Evolutionary conservation across 2,797 vertebrate species (phyloP).

Genomic region (Melanotaenia boesemani): DNA sequence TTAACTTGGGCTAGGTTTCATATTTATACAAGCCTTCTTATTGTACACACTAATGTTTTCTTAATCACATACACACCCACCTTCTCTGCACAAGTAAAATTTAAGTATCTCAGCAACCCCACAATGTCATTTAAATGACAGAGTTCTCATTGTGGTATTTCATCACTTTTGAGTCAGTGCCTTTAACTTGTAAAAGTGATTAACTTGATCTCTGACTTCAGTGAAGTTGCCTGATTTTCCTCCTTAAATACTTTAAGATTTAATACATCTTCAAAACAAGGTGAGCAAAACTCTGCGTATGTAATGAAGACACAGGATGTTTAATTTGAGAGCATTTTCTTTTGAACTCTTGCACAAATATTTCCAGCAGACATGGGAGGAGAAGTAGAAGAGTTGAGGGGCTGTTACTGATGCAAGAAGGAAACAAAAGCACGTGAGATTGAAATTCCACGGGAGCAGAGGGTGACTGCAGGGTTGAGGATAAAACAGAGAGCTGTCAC

Average conservation of each 20-base stretch:
- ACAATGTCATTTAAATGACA: background rate
- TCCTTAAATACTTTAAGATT: background rate
- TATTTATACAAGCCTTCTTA: too few species aligned
- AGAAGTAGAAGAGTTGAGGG: conserved; percentile 35
- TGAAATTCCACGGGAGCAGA: conserved; percentile 67
- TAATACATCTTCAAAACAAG: background rate
- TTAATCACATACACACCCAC: too few species aligned
- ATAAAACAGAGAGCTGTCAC: conserved; percentile 77
- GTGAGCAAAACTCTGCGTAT: background rate
- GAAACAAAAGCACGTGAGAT: conserved; percentile 54
- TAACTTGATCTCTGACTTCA: conserved; percentile 46
- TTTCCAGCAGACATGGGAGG: conserved; percentile 38
- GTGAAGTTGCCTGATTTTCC: conserved; percentile 29
- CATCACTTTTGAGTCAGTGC: background rate
- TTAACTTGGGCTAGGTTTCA: too few species aligned
- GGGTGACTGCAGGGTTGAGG: conserved; percentile 56
- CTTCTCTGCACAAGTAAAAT: background rate
- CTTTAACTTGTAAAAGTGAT: conserved; percentile 22
- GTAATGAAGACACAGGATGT: background rate
- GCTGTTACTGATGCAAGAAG: conserved; percentile 19
- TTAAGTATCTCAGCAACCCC: background rate
- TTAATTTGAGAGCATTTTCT: conserved; percentile 11
- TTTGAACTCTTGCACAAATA: conserved; percentile 19
- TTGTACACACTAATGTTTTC: too few species aligned
- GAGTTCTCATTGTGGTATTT: background rate